Evolutionary conservation across 2,888 invertebrate genomes (phyloP), one percentile per base, ranked within the genome.

Genomic region (Rhingia rostrata): DNA sequence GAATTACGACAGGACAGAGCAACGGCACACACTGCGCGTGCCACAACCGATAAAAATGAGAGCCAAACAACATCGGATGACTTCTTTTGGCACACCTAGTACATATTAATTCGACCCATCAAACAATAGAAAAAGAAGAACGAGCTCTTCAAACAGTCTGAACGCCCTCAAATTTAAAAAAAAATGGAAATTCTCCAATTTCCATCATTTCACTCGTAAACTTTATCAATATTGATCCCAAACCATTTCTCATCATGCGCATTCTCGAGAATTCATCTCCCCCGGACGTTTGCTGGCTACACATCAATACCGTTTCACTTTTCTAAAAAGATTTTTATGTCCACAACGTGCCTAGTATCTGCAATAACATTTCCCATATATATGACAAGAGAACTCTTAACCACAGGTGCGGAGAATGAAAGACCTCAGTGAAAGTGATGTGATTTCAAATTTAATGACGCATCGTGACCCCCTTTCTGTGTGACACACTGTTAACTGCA

Each of bases 311-410:
- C 14, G 47, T 49, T 49, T 49, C 47, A 12, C 45, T 61, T 61
- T 33, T 22, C 14, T 35, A n/a, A 51, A 51, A 60, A 32, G 2
- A 72, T 53, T 61, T 61, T 43, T 53, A 72, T 60, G 72, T n/a
- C 43, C 51, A 7, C 4, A 14, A 61, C 61, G 61, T 72, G 72
- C 60, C 41, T 33, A 7, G 72, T 14, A 10, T 56, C 10, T 2
- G 1, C 6, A 33, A 53, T 32, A 10, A 9, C 49, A 4, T 30
- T 49, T 30, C 43, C 43, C 43, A 45, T 45, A 6, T 45, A 12
- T 3, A 45, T 45, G 43, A n/a, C 43, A n/a, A 45, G 43, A 6
- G 22, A 22, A 22, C 22, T 22, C 22, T 22, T 22, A 22, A 22
- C 22, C 22, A 22, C 22, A 22, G 22, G 22, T 22, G 22, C 22